Percentiles rank a stretch among this genome's conserved stretches.
Conservation (phyloP, 2,797 vertebrate genomes). For the Anguilla pacifica region DNA sequence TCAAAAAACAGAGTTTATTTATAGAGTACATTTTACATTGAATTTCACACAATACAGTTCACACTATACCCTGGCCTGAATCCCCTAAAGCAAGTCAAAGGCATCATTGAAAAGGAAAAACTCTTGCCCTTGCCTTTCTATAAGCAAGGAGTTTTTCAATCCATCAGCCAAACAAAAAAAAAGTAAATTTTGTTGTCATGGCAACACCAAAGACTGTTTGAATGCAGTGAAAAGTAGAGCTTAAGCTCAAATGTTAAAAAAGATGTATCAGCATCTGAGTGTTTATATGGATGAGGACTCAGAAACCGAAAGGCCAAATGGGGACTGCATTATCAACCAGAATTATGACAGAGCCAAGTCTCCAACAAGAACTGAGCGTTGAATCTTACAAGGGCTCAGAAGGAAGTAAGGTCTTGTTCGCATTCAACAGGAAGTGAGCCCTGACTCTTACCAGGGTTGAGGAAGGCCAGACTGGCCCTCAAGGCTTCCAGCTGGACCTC, state of each 20-base stretch:
- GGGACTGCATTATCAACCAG: neutral
- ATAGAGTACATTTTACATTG: neutral
- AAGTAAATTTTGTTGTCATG: neutral
- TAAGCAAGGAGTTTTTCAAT: no score
- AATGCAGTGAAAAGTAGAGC: neutral
- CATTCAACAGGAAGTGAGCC: neutral
- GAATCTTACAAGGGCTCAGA: neutral
- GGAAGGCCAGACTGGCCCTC: constrained; percentile 82
- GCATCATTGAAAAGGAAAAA: neutral
- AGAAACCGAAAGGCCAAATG: no score
- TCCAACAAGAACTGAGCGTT: neutral
- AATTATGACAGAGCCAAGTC: neutral
- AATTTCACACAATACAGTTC: neutral
- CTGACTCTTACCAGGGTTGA: constrained; percentile 78
- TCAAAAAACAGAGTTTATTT: neutral
- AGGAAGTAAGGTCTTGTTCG: neutral
- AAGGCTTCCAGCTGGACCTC: constrained; percentile 87
- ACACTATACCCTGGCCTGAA: neutral
- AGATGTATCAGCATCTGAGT: neutral
- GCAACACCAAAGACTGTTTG: neutral
- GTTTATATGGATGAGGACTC: no score
- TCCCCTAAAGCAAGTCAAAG: neutral
- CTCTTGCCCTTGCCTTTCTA: neutral
- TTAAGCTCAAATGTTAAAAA: neutral
- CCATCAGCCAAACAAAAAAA: no score